Conservation (phyloP, 2,888 invertebrate species). For the Cetonia aurata region DNA sequence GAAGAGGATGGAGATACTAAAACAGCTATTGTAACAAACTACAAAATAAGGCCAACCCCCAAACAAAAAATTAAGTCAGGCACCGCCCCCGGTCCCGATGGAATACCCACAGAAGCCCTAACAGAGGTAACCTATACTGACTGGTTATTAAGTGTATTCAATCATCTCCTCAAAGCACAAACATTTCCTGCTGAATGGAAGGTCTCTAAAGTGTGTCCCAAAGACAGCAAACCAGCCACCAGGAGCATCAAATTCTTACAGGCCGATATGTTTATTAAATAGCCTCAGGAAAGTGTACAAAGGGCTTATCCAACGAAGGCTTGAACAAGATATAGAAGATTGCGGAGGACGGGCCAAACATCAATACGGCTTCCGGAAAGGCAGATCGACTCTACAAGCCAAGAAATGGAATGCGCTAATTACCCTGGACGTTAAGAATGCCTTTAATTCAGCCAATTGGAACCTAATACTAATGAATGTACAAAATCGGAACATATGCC, state of each 20-base stretch:
- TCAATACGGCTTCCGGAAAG: conserved; percentile 45
- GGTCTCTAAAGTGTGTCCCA: conserved; percentile 42
- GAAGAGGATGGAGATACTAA: too few relatives aligned
- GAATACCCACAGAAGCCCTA: conserved; percentile 51
- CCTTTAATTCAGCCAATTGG: too few relatives aligned
- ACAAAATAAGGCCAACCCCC: too few relatives aligned
- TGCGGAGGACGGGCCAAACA: conserved; percentile 13
- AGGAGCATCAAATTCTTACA: neutral
- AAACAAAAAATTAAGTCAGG: conserved; percentile 29
- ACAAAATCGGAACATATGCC: too few relatives aligned
- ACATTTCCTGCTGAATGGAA: conserved; percentile 51
- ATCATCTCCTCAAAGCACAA: conserved; percentile 33
- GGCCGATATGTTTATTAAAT: conserved; percentile 25
- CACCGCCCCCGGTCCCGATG: conserved; percentile 52
- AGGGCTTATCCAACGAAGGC: conserved; percentile 10
- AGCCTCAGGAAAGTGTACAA: conserved; percentile 19
- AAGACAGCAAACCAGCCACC: conserved; percentile 22
- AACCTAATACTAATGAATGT: too few relatives aligned
- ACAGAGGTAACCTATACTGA: conserved; percentile 35
- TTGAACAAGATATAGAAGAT: conserved; percentile 19
- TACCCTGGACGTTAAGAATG: too few relatives aligned
- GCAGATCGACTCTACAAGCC: too few relatives aligned
- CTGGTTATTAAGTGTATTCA: conserved; percentile 36
- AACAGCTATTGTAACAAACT: too few relatives aligned
- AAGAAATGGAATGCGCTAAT: too few relatives aligned